phyloP scores from a whole-genome alignment of 2,888 invertebrate genomes.

The Salpingus planirostris region DNA sequence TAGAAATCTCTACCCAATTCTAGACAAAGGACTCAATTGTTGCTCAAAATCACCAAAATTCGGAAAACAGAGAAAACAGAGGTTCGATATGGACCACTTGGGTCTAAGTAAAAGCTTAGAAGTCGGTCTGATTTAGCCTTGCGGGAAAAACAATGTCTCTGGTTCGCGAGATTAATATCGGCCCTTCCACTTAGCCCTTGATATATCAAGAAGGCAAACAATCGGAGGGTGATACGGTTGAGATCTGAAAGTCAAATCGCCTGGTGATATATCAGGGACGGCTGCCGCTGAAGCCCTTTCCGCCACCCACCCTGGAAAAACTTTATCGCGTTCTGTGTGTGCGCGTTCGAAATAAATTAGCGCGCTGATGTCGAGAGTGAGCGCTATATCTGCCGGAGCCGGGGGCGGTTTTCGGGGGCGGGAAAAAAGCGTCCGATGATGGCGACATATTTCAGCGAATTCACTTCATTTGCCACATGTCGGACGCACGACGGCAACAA shows the following conservation, averaged over 20 bases:
- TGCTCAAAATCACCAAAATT: no score
- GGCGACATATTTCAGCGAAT: conserved; percentile 17
- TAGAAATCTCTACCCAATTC: no score
- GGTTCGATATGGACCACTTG: no score
- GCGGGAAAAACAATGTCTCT: no score
- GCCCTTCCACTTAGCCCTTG: conserved; percentile 26
- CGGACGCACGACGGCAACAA: conserved; percentile 10
- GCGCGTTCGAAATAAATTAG: conserved; percentile 4
- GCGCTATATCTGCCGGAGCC: conserved; percentile 1
- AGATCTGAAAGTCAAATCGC: conserved; percentile 30
- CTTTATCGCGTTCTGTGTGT: conserved; percentile 7
- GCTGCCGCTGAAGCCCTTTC: conserved; percentile 23
- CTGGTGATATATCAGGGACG: conserved; percentile 24
- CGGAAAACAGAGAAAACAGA: no score
- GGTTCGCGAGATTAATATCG: conserved; percentile 31
- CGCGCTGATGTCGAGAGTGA: conserved; percentile 2
- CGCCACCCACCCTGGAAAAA: conserved; percentile 21
- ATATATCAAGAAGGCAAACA: conserved; percentile 29
- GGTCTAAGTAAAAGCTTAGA: no score
- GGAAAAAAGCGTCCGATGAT: conserved; percentile 1
- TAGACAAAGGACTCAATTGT: not conserved
- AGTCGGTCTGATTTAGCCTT: no score
- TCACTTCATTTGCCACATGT: conserved; percentile 19
- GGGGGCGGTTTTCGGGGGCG: conserved; percentile 1
- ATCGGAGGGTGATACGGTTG: conserved; percentile 25